Base-by-base conservation (phyloP, 1,140 invertebrate species). In the Drosophila athabasca region DNA sequence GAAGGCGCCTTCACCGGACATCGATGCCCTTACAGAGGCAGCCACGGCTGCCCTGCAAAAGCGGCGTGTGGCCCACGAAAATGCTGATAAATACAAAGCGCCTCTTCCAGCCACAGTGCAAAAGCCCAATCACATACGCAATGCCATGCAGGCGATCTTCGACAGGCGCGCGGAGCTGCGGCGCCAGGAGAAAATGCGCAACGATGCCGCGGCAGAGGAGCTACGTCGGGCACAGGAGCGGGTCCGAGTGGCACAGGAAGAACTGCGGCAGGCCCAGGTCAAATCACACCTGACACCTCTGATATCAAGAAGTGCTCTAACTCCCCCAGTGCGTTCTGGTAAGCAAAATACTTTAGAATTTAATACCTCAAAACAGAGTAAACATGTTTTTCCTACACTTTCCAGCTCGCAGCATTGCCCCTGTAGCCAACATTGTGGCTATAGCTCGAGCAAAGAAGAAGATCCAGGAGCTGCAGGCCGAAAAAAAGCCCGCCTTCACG, bases 371-470 rank as follows among this genome's bases (percentile, higher is more conserved):
- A n/a, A 35, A 31, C 26, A 52, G 0, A 11, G 3, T 29, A 44
- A 55, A 1, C 24, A 6, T 2, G 22, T 4, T 45, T 26, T 1
- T 6, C 6, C n/a, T 17, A 5, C 13, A 11, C 5, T 13, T 51
- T 15, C 3, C 13, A 91, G 90, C 74, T 26, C 91, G 92, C 15
- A 92, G 93, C 75, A 95, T 95, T 48, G 93, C 94, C 7, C 94
- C 94, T 6, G 94, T 94, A 17, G 92, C 93, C 6, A 95, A 95
- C 67, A 94, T 94, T 11, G 92, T 93, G 69, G 92, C 93, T 0
- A 91, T 95, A 8, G 93, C 94, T 3, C 81, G 93, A 29, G 93
- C 94, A 1, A 95, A 95, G 75, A 93, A 93, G 45, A 93, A 93
- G 64, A 92, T 94, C 19, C 88, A 92, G 17, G 92, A 93, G 62